Evolutionary conservation across 2,888 invertebrate genomes (phyloP), one percentile per base, ranked within the genome.

Genomic region (Baccha elongata): DNA sequence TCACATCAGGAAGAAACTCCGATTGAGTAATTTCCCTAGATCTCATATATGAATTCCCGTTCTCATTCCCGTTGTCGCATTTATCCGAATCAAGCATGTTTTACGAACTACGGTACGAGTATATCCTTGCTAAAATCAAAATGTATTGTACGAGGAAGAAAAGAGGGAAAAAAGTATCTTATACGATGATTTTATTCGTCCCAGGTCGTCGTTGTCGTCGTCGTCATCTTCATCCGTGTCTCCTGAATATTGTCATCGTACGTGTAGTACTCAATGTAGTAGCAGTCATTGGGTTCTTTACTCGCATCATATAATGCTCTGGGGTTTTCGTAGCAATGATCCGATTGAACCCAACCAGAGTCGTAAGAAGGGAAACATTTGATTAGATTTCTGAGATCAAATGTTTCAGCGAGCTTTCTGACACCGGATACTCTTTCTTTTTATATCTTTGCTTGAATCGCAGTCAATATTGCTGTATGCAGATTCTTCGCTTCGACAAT

Each of bases 381-480:
- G 75, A 81, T 81, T 75, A 62, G 71, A 75, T 81, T 71, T 75
- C 75, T 67, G 53, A 75, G 75, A 75, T 75, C 75, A 81, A 81
- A 71, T 67, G 71, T 65, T 81, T 75, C 74, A 80, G 58, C 58
- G n/a, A n/a, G 64, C 69, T 55, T 68, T 73, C 50, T 46, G 64
- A 60, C 17, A 35, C 52, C 37, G 71, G 58, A 44, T 72, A 50
- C 64, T 71, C 64, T 71, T 46, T 19, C n/a, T 26, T 10, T 11
- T 17, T 17, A 10, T 11, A 32, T 19, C 42, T 58, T 2, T 35
- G 29, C 11, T 29, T 11, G 13, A 2, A 10, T 64, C 7, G 26
- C 19, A 62, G 11, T 42, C 29, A 21, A 42, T 60, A 42, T 23
- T 60, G 58, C 26, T 42, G 42, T n/a, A n/a, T 53, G 37, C 15